Percentiles rank a stretch among this genome's conserved stretches.
These are phyloP conservation scores for Huso huso DNA, from an alignment of 2,797 vertebrate species.

Conservation along the genomic window DNA sequence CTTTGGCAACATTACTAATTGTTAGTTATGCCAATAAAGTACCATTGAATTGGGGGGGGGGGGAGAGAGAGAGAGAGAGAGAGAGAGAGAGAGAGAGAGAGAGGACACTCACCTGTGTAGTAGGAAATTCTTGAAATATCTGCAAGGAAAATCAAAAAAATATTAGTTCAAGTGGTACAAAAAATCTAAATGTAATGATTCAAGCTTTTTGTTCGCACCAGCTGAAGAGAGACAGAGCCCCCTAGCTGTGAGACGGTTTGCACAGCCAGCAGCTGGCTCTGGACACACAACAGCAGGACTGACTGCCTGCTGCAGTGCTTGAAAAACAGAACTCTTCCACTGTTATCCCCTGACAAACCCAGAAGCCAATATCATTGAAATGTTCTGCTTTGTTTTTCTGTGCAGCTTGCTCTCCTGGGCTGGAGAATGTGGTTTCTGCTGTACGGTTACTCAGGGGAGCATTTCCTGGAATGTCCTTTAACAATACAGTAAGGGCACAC, in stretches of 20 bases:
- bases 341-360: too few species aligned
- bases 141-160: slow-evolving; percentile 40
- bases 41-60: too few species aligned
- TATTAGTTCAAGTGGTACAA: too few species aligned
- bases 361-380: too few species aligned
- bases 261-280: not conserved
- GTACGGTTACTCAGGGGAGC: not conserved
- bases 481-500: slow-evolving; percentile 1
- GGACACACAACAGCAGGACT: slow-evolving; percentile 17
- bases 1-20: too few species aligned
- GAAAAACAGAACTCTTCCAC: not conserved
- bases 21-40: too few species aligned
- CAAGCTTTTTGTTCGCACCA: too few species aligned
- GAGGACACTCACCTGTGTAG: slow-evolving; percentile 68
- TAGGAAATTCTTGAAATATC: slow-evolving; percentile 79
- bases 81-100: not conserved
- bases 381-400: too few species aligned
- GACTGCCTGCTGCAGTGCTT: slow-evolving; percentile 6
- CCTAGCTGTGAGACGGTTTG: slow-evolving; percentile 6
- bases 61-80: too few species aligned
- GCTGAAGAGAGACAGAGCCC: not conserved
- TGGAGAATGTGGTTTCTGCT: not conserved
- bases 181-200: too few species aligned
- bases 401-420: not conserved
- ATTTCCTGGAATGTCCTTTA: slow-evolving; percentile 18